A percentile compares a stretch with the other conserved stretches of the same genome.
phyloP scores from a whole-genome alignment of 2,888 invertebrate genomes.

The Oscheius sp. region DNA sequence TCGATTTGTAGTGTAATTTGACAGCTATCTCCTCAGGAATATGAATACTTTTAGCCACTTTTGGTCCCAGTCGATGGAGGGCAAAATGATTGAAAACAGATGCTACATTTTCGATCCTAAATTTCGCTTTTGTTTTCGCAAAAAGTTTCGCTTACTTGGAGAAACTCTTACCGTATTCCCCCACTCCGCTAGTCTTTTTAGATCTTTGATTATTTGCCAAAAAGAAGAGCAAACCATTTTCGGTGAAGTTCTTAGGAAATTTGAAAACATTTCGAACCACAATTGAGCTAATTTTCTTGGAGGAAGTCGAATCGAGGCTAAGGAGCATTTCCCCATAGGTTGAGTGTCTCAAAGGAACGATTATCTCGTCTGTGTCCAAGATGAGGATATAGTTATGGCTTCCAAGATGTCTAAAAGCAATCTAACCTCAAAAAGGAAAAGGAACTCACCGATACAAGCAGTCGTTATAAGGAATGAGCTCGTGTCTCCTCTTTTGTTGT shows the following conservation, averaged over 20 bases:
- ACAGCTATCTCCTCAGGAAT: slow-evolving; percentile 85
- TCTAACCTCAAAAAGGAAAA: not conserved
- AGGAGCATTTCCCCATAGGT: slow-evolving; percentile 84
- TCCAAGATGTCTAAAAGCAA: slow-evolving; percentile 79
- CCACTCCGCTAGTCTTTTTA: slow-evolving; percentile 76
- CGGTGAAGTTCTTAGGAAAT: slow-evolving; percentile 72
- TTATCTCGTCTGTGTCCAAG: slow-evolving; percentile 91
- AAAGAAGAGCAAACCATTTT: slow-evolving; percentile 44
- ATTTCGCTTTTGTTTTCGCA: not conserved
- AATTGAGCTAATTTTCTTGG: slow-evolving; percentile 47
- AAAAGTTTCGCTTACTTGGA: slow-evolving; percentile 71
- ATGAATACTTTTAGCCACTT: slow-evolving; percentile 53
- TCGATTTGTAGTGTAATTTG: slow-evolving; percentile 85
- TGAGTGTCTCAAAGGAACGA: slow-evolving; percentile 82
- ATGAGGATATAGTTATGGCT: slow-evolving; percentile 82
- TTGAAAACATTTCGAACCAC: slow-evolving; percentile 88
- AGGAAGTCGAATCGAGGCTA: slow-evolving; percentile 74
- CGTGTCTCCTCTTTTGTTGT: slow-evolving; percentile 91
- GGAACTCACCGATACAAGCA: slow-evolving; percentile 85
- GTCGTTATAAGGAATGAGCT: slow-evolving; percentile 94
- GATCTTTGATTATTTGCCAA: slow-evolving; percentile 73
- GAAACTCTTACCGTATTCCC: slow-evolving; percentile 80
- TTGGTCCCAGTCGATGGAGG: slow-evolving; percentile 75
- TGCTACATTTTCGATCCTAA: slow-evolving; percentile 74
- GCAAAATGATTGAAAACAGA: slow-evolving; percentile 83